phyloP scores from a whole-genome alignment of 2,888 invertebrate genomes.

The Synergus laeviventris region DNA sequence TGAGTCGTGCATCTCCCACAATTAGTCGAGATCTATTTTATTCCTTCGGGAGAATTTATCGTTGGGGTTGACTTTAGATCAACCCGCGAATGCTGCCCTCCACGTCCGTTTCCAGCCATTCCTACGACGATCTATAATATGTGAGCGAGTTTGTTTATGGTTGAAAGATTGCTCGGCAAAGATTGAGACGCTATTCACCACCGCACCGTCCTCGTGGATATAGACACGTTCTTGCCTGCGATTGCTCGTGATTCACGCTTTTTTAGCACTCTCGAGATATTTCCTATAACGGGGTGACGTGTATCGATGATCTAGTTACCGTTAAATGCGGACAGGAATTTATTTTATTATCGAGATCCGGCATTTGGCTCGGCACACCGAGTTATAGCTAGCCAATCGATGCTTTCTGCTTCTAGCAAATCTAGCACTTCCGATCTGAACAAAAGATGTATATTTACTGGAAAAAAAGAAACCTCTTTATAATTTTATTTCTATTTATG shows the following conservation, averaged over 20 bases:
- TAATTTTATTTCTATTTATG: no score
- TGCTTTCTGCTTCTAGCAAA: background rate
- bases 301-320: conserved; percentile 39
- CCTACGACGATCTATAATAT: conserved; percentile 51
- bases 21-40: conserved; percentile 75
- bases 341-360: conserved; percentile 39
- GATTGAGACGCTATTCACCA: conserved; percentile 68
- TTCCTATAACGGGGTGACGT: conserved; percentile 39
- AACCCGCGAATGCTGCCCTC: conserved; percentile 49
- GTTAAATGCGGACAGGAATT: conserved; percentile 39
- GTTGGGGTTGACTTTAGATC: conserved; percentile 70
- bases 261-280: conserved; percentile 29
- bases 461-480: background rate
- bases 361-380: conserved; percentile 23
- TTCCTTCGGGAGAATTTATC: conserved; percentile 73
- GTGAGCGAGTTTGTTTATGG: conserved; percentile 65
- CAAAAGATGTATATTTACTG: background rate
- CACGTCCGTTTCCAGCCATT: conserved; percentile 42
- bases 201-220: conserved; percentile 58
- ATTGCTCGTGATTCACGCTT: conserved; percentile 38
- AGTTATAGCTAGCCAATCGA: conserved; percentile 20
- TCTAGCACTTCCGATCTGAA: conserved; percentile 3
- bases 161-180: conserved; percentile 60
- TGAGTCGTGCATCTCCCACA: conserved; percentile 75
- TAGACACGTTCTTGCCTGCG: conserved; percentile 24